These are phyloP conservation scores for Drosophila borealis DNA, from an alignment of 2,888 invertebrate genomes.

Conservation along the genomic window DNA sequence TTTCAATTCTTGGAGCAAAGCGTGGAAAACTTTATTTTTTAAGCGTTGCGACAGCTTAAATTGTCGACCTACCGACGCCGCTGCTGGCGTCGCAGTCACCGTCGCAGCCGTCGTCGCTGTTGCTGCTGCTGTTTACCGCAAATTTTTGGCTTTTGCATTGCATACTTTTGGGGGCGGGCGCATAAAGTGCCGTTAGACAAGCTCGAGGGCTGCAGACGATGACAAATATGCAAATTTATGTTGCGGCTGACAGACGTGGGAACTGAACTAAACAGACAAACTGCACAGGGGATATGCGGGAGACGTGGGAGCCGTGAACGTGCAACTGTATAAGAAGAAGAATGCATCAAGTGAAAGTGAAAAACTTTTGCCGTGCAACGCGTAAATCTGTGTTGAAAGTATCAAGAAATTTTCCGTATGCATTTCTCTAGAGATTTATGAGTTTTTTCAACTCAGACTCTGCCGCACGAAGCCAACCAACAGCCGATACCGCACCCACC, in stretches of 20 bases:
- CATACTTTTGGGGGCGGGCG: slow-evolving; percentile 53
- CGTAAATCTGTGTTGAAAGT: slow-evolving; percentile 67
- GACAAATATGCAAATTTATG: slow-evolving; percentile 80
- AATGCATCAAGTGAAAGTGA: slow-evolving; percentile 76
- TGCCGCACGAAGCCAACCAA: not conserved
- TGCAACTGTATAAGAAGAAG: slow-evolving; percentile 26
- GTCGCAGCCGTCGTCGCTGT: slow-evolving; percentile 29
- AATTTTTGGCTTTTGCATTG: slow-evolving; percentile 73
- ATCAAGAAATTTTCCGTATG: slow-evolving; percentile 66
- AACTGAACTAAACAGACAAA: slow-evolving; percentile 46
- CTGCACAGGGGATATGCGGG: not conserved
- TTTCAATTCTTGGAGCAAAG: slow-evolving; percentile 70
- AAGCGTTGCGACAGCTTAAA: slow-evolving; percentile 67
- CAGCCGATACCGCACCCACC: not conserved
- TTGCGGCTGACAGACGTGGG: slow-evolving; percentile 63
- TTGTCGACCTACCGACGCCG: slow-evolving; percentile 63
- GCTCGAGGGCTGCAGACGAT: slow-evolving; percentile 49
- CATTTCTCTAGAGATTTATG: slow-evolving; percentile 67
- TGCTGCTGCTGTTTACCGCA: slow-evolving; percentile 68
- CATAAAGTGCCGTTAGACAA: slow-evolving; percentile 18
- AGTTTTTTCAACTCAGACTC: slow-evolving; percentile 31
- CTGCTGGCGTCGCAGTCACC: slow-evolving; percentile 37
- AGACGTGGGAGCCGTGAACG: not conserved
- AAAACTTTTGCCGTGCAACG: slow-evolving; percentile 66
- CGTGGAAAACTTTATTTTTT: slow-evolving; percentile 47